Evolutionary conservation across 2,113 vertebrate genomes (phyloP).

Genomic region (Gymnorhina tibicen): DNA sequence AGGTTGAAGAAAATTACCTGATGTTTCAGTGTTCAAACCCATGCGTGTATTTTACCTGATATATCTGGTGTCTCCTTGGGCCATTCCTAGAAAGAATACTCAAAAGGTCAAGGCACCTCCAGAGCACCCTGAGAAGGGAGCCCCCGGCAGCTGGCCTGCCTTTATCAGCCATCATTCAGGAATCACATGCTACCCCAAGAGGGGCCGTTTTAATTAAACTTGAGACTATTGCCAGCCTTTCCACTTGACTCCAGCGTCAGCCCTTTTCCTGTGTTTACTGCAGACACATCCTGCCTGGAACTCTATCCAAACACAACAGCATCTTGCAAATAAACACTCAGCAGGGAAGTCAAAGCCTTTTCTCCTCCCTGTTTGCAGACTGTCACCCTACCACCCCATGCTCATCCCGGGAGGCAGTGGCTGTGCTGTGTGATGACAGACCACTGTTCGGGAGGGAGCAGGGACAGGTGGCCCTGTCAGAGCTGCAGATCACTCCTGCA

Average conservation of each 20-base stretch:
- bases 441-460: fast-evolving
- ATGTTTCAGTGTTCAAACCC: neutral
- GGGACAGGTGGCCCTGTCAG: fast-evolving
- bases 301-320: conserved; percentile 23
- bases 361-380: neutral
- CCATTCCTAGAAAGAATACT: neutral
- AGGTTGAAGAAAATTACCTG: neutral
- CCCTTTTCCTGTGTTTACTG: conserved; percentile 60
- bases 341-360: neutral
- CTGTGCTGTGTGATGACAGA: neutral
- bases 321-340: conserved; percentile 15
- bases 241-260: neutral
- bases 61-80: neutral
- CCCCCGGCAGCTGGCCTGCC: neutral
- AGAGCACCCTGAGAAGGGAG: neutral
- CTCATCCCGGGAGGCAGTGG: fast-evolving
- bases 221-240: neutral
- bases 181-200: neutral
- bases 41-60: neutral
- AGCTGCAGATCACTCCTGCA: neutral
- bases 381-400: no score
- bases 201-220: neutral
- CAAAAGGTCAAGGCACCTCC: neutral
- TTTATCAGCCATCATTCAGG: neutral
- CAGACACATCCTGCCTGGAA: conserved; percentile 33